Evolutionary conservation across 30 jellyfish, hydroid and myxozoan species (phyloP).

Genomic region (Hydractinia symbiolongicarpus): DNA sequence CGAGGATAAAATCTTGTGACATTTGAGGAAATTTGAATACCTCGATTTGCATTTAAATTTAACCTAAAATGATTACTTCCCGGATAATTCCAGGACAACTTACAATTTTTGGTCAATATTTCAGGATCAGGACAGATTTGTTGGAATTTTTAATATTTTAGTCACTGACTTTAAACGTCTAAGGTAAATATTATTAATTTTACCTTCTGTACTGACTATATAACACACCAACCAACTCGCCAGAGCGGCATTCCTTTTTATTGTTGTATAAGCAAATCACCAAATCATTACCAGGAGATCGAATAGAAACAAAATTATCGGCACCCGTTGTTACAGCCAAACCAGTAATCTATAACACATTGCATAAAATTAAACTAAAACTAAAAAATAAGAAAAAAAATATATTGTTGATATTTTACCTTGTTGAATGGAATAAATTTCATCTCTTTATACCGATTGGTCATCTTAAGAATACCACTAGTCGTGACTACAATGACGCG

Average conservation of each 20-base stretch:
- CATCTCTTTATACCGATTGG: slow-evolving; percentile 69
- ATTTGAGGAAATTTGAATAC: no score
- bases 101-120: no score
- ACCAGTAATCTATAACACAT: slow-evolving; percentile 59
- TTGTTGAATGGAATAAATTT: slow-evolving; percentile 44
- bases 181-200: neutral
- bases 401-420: slow-evolving; percentile 24
- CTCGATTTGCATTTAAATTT: no score
- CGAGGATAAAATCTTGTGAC: no score
- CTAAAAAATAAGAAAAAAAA: neutral
- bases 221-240: slow-evolving; percentile 74
- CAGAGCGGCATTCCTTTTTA: slow-evolving; percentile 72
- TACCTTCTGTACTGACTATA: slow-evolving; percentile 51
- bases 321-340: slow-evolving; percentile 67
- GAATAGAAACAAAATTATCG: slow-evolving; percentile 62
- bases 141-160: no score
- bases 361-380: neutral
- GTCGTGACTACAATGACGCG: slow-evolving; percentile 69
- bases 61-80: no score
- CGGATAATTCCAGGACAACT: no score
- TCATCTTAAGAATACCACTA: slow-evolving; percentile 54
- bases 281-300: slow-evolving; percentile 71
- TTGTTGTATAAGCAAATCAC: slow-evolving; percentile 78
- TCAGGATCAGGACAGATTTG: no score
- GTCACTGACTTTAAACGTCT: neutral